phyloP scores from a whole-genome alignment of 2,797 vertebrate species.

The Protonibea diacanthus region DNA sequence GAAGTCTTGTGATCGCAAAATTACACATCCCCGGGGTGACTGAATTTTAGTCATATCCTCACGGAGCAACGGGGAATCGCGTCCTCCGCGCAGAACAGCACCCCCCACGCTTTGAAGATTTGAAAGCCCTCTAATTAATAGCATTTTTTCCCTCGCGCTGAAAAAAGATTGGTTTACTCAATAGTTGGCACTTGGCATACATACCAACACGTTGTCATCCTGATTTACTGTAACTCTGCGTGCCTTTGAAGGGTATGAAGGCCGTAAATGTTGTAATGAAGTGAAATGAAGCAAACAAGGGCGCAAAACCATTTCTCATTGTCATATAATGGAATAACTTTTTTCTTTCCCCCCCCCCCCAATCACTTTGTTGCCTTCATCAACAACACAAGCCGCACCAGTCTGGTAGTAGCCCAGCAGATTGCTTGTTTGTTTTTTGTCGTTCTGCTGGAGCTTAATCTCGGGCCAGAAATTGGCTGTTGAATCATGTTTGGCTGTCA shows the following conservation, averaged over 20 bases:
- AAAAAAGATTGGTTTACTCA: slow-evolving; percentile 83
- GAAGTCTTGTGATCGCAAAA: slow-evolving; percentile 70
- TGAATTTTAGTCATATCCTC: slow-evolving; percentile 84
- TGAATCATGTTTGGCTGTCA: slow-evolving; percentile 83
- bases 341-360: background rate
- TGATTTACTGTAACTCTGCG: slow-evolving; percentile 83
- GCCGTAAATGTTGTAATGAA: slow-evolving; percentile 80
- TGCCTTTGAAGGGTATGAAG: slow-evolving; percentile 76
- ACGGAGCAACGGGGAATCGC: slow-evolving; percentile 79
- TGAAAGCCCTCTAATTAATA: slow-evolving; percentile 87
- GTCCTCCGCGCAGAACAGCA: slow-evolving; percentile 62
- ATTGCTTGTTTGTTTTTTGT: slow-evolving; percentile 81
- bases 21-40: slow-evolving; percentile 73
- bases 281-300: slow-evolving; percentile 73
- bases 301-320: slow-evolving; percentile 57
- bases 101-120: slow-evolving; percentile 84
- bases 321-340: slow-evolving; percentile 37
- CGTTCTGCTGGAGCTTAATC: slow-evolving; percentile 75
- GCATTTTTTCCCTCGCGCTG: slow-evolving; percentile 74
- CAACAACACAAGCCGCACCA: slow-evolving; percentile 42
- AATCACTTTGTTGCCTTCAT: slow-evolving; percentile 55
- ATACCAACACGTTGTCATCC: slow-evolving; percentile 85
- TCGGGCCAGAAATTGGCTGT: slow-evolving; percentile 78
- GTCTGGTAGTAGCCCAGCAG: slow-evolving; percentile 76
- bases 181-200: slow-evolving; percentile 84